Percentiles rank a stretch among this genome's conserved stretches.
These are phyloP conservation scores for Emberiza fucata DNA, from an alignment of 2,113 vertebrate genomes.

Conservation along the genomic window DNA sequence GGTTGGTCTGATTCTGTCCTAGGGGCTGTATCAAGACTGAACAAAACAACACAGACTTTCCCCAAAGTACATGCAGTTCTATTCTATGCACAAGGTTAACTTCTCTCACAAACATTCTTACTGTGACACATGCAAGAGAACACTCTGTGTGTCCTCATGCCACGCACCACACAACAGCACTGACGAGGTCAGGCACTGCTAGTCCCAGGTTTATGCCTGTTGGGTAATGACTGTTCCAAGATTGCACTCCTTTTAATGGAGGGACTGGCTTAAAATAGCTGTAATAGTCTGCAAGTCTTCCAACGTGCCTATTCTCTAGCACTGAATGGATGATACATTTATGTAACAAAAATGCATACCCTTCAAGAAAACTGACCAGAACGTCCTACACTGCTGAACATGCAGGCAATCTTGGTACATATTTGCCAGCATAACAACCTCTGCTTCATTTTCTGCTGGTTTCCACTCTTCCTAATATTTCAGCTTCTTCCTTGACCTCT, in stretches of 20 bases:
- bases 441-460: neutral
- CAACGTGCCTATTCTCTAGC: neutral
- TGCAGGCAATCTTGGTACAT: neutral
- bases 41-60: neutral
- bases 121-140: rapidly evolving
- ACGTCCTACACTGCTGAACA: neutral
- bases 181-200: rapidly evolving
- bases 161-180: rapidly evolving
- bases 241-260: neutral
- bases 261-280: neutral
- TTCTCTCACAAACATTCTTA: neutral
- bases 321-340: neutral
- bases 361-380: neutral
- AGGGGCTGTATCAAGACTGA: neutral
- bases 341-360: neutral
- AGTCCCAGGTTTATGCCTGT: neutral
- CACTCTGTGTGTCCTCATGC: rapidly evolving
- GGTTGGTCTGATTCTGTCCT: neutral
- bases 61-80: neutral
- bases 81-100: neutral
- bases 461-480: neutral
- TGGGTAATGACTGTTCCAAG: neutral
- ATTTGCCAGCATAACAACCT: neutral
- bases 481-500: neutral
- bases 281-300: neutral